Evolutionary conservation across 1,140 invertebrate genomes (phyloP), one percentile per base, ranked within the genome.

Genomic region (Drosophila ercepeae): DNA sequence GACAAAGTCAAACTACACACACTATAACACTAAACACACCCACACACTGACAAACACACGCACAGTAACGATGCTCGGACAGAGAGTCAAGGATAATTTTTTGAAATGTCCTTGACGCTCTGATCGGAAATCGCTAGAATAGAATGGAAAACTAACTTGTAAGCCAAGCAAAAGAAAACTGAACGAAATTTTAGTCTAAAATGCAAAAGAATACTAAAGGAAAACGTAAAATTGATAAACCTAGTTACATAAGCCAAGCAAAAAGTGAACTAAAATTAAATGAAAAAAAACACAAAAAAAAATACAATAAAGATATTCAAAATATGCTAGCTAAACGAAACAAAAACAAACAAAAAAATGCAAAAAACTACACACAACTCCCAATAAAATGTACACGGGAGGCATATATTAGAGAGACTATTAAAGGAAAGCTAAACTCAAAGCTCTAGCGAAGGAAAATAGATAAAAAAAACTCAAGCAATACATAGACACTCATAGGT

Each of bases 401-500:
- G 49, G 64, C 48, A 70, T 55, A 69, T 48, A 77, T 72, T 79
- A 84, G 70, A 69, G 61, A 75, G 67, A 75, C 61, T 73, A 82
- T 76, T 72, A 52, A 71, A 78, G 75, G 60, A 59, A 59, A 77
- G 50, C 68, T 49, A 55, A 53, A 72, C 65, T 52, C 45, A 60
- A 61, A 65, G 50, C 65, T 68, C 65, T 69, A 69, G 65, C 50
- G 50, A 48, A 58, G 49, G 45, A 63, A 72, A 63, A 69, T n/a
- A n/a, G n/a, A 77, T 74, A 76, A 42, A 63, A 63, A 51, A 42
- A 89, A 76, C 88, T 89, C 83, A 86, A 81, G 81, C 88, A 86
- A 81, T 86, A 86, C 82, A 88, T 86, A 77, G 82, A 86, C 81
- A 84, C 82, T 84, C 81, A 69, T 86, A 79, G 75, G 73, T 86